Conservation (phyloP, 2,888 invertebrate species). For the Meteorus cinctellus region DNA sequence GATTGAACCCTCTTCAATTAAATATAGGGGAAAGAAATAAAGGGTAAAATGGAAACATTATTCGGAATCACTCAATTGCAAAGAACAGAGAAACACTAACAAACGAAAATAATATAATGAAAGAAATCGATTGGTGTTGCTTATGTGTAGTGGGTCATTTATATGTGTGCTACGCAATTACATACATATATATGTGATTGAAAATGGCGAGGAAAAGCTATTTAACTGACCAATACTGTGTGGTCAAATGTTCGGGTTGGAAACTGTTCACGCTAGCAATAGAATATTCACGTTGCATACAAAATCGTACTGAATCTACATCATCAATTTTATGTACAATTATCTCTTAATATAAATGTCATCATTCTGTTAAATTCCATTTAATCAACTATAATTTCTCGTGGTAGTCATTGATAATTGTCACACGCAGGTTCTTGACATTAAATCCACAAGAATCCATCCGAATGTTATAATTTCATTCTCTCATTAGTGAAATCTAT, state of each 20-base stretch:
- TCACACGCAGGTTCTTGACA: background rate
- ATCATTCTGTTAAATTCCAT: background rate
- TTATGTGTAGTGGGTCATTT: background rate
- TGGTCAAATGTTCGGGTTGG: background rate
- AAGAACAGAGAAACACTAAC: background rate
- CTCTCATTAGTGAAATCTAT: background rate
- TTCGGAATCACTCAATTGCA: background rate
- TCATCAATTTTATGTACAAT: background rate
- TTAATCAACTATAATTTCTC: background rate
- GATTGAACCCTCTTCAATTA: conserved; percentile 15
- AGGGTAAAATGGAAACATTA: conserved; percentile 1
- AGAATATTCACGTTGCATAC: background rate
- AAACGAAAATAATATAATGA: background rate
- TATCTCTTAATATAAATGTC: background rate
- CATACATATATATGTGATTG: background rate
- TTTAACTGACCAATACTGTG: background rate
- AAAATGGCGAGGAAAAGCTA: background rate
- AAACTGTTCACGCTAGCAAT: background rate
- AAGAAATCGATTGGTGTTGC: background rate
- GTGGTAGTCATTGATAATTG: background rate
- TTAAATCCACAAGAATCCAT: background rate
- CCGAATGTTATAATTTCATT: background rate
- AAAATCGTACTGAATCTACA: background rate
- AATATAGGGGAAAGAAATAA: background rate
- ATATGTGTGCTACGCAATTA: background rate